A percentile compares a stretch with the other conserved stretches of the same genome.
Conservation (phyloP, 2,113 vertebrate genomes). For the Prolemur simus region DNA sequence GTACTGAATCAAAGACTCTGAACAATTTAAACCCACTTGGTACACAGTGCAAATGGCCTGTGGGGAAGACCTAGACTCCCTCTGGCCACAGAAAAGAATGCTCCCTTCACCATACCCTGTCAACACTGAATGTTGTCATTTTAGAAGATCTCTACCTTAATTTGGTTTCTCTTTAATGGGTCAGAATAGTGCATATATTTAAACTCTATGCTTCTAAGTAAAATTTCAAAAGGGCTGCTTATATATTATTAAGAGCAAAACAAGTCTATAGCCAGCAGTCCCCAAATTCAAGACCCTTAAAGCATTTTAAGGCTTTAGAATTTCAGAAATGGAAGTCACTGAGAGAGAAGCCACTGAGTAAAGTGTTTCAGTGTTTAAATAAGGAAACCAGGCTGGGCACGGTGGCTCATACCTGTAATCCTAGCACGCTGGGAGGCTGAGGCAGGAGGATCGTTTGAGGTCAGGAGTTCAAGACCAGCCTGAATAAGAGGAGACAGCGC, state of each 20-base stretch:
- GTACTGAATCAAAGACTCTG: neutral
- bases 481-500: no score
- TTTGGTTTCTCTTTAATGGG: neutral
- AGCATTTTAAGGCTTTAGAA: neutral
- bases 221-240: neutral
- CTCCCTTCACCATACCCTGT: neutral
- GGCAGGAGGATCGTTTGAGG: no score
- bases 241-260: neutral
- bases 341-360: neutral
- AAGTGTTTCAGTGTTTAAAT: neutral
- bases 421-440: no score
- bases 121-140: neutral
- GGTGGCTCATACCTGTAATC: no score
- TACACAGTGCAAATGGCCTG: neutral
- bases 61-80: neutral
- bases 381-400: neutral
- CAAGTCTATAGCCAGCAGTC: neutral
- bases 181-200: neutral
- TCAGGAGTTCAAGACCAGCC: no score
- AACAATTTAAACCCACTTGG: neutral
- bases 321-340: constrained; percentile 36
- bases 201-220: neutral
- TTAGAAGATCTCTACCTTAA: neutral
- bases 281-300: neutral
- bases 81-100: neutral